Percentiles rank a stretch among this genome's conserved stretches.
These are phyloP conservation scores for Malacoctenus gilli DNA, from an alignment of 2,797 vertebrate species.

Conservation along the genomic window DNA sequence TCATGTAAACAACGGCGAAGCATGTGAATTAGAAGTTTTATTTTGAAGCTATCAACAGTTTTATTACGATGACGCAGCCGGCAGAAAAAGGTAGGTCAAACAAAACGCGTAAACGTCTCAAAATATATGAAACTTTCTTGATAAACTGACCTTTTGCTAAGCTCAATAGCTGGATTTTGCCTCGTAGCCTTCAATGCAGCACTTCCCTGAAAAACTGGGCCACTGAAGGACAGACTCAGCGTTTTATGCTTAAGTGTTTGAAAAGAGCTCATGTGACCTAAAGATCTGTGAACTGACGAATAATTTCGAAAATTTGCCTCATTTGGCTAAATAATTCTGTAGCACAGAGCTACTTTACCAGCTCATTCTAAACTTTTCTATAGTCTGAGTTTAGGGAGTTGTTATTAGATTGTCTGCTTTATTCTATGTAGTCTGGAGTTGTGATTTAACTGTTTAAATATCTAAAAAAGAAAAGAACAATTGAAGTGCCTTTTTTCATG, in stretches of 20 bases:
- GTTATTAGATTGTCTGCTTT: too few species aligned
- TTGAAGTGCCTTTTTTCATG: too few species aligned
- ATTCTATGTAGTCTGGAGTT: too few species aligned
- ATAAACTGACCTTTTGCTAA: fast-evolving
- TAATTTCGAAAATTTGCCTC: too few species aligned
- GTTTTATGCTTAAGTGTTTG: slow-evolving; percentile 14
- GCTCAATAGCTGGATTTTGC: not conserved
- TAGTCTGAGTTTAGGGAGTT: too few species aligned
- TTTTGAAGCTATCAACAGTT: not conserved
- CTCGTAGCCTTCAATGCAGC: not conserved
- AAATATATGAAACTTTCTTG: not conserved
- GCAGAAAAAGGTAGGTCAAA: slow-evolving; percentile 75
- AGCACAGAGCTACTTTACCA: too few species aligned
- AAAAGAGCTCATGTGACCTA: slow-evolving; percentile 32
- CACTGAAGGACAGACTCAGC: slow-evolving; percentile 41
- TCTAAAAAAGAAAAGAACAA: too few species aligned
- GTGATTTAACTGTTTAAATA: too few species aligned
- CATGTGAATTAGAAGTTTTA: slow-evolving; percentile 17
- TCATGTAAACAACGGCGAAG: slow-evolving; percentile 50
- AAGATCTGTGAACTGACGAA: too few species aligned
- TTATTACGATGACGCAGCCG: slow-evolving; percentile 65
- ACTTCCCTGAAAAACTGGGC: slow-evolving; percentile 24
- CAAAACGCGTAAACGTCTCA: not conserved
- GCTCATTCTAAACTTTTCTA: too few species aligned
- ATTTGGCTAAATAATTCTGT: too few species aligned